A percentile compares a stretch with the other conserved stretches of the same genome.
Evolutionary conservation across 1,140 invertebrate genomes (phyloP).

Genomic region (Drosophila oshimai): DNA sequence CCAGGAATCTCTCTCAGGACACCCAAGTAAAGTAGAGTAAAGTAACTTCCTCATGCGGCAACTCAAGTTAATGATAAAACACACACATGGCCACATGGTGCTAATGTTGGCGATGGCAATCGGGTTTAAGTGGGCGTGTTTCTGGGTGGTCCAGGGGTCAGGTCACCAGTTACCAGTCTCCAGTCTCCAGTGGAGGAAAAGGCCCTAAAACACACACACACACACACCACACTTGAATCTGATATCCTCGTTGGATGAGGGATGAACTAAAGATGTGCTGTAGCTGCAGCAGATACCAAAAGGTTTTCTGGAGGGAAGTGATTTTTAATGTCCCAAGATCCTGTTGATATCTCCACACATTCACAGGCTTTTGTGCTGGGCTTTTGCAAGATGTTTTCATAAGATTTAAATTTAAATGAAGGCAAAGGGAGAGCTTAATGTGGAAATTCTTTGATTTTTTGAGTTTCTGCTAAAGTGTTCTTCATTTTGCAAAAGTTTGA

Average conservation of each 20-base stretch:
- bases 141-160: conserved; percentile 26
- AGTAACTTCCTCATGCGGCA: conserved; percentile 52
- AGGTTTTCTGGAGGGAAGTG: not conserved
- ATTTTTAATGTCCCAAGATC: conserved; percentile 9
- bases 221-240: conserved; percentile 16
- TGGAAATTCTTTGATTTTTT: too few species aligned
- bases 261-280: conserved; percentile 14
- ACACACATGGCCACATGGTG: conserved; percentile 9
- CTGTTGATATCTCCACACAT: conserved; percentile 3
- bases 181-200: not conserved
- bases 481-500: too few species aligned
- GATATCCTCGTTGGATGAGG: conserved; percentile 4
- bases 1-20: not conserved
- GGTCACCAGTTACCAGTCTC: conserved; percentile 2
- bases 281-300: not conserved
- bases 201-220: conserved; percentile 3
- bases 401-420: not conserved
- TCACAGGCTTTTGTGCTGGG: not conserved
- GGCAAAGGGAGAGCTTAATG: too few species aligned
- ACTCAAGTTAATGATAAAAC: conserved; percentile 66
- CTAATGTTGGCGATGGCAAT: conserved; percentile 1
- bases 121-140: conserved; percentile 22
- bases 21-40: conserved; percentile 4
- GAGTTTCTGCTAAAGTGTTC: too few species aligned
- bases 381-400: not conserved